A percentile compares a stretch with the other conserved stretches of the same genome.
These are phyloP conservation scores for Peribatodes rhomboidaria DNA, from an alignment of 2,888 invertebrate species.

Conservation along the genomic window DNA sequence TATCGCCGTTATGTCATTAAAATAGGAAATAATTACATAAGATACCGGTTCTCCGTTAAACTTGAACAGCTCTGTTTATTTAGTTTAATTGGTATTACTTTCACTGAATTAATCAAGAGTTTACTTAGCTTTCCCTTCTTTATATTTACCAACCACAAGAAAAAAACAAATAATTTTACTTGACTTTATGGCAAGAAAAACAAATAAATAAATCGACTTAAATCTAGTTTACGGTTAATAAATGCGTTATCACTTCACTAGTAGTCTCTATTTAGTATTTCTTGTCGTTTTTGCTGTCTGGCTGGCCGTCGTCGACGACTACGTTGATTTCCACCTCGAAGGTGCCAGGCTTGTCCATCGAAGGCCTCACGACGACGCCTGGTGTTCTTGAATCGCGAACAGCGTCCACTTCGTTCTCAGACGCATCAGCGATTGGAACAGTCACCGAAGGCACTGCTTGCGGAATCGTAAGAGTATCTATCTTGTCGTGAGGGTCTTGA, in stretches of 20 bases:
- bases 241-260: conserved; percentile 54
- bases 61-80: conserved; percentile 5
- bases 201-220: conserved; percentile 58
- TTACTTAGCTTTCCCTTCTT: conserved; percentile 10
- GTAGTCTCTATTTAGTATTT: conserved; percentile 39
- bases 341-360: conserved; percentile 74
- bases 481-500: conserved; percentile 85
- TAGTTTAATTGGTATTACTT: conserved; percentile 29
- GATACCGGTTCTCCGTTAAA: conserved; percentile 26
- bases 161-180: conserved; percentile 57
- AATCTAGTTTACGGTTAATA: conserved; percentile 46
- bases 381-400: conserved; percentile 77
- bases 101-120: conserved; percentile 30
- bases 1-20: background rate
- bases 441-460: conserved; percentile 40
- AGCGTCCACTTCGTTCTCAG: conserved; percentile 82
- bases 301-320: conserved; percentile 76
- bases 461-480: conserved; percentile 61
- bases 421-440: conserved; percentile 65
- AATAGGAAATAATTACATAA: conserved; percentile 14
- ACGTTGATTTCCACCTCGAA: conserved; percentile 79
- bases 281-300: conserved; percentile 64
- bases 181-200: conserved; percentile 76
- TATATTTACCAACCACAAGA: conserved; percentile 18
- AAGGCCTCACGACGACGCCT: conserved; percentile 73